Percentiles rank a stretch among this genome's conserved stretches.
These are phyloP conservation scores for Eupithecia subumbrata DNA, from an alignment of 2,888 invertebrate genomes.

Conservation along the genomic window DNA sequence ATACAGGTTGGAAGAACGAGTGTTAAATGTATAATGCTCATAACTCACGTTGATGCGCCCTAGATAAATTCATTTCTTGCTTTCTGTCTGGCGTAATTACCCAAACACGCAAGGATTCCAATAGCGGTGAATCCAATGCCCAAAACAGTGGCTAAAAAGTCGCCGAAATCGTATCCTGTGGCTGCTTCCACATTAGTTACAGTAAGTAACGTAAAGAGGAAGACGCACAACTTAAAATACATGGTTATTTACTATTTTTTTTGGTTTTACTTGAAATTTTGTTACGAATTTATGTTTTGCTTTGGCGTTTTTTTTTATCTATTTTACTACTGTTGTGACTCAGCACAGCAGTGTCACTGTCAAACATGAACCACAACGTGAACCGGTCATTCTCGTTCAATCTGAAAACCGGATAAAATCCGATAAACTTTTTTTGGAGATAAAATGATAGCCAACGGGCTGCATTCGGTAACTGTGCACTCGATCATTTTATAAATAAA, in stretches of 20 bases:
- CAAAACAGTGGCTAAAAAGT: slow-evolving; percentile 86
- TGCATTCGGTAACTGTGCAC: neutral
- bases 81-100: slow-evolving; percentile 87
- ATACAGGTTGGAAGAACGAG: slow-evolving; percentile 1
- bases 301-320: slow-evolving; percentile 15
- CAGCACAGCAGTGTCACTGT: slow-evolving; percentile 15
- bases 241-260: slow-evolving; percentile 51
- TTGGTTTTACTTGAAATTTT: slow-evolving; percentile 23
- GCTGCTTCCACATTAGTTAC: slow-evolving; percentile 78
- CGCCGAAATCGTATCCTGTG: slow-evolving; percentile 86
- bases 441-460: neutral
- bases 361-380: neutral
- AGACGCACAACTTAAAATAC: slow-evolving; percentile 68
- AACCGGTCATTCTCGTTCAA: neutral
- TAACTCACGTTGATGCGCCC: slow-evolving; percentile 54
- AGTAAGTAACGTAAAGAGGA: slow-evolving; percentile 68
- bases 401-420: neutral
- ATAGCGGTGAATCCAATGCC: slow-evolving; percentile 84
- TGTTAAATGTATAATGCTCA: slow-evolving; percentile 5
- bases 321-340: neutral
- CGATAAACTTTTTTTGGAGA: neutral
- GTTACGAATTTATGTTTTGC: neutral
- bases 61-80: slow-evolving; percentile 81
- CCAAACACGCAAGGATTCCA: slow-evolving; percentile 87
- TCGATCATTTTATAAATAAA: neutral